Conservation (phyloP, 2,888 invertebrate genomes). For the Keiferia lycopersicella region DNA sequence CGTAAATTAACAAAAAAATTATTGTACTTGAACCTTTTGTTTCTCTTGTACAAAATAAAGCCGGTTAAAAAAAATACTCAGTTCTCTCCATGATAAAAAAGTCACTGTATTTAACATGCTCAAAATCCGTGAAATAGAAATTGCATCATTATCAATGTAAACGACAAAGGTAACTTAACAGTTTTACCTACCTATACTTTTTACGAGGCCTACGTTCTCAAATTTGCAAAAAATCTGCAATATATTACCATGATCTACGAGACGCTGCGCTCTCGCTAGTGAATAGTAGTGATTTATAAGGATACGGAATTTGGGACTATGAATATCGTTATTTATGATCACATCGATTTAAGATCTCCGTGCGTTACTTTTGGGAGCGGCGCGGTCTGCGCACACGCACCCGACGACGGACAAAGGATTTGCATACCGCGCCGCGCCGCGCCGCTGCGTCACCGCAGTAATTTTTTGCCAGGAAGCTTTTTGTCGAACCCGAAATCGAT, state of each 20-base stretch:
- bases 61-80: too few species aligned
- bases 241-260: background rate
- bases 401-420: conserved; percentile 41
- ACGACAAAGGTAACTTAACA: background rate
- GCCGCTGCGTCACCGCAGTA: conserved; percentile 24
- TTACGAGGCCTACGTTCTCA: background rate
- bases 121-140: too few species aligned
- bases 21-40: too few species aligned
- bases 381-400: background rate
- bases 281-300: conserved; percentile 18
- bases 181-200: conserved; percentile 10
- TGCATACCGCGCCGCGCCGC: conserved; percentile 43
- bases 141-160: too few species aligned
- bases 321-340: conserved; percentile 37
- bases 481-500: conserved; percentile 36
- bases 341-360: conserved; percentile 33
- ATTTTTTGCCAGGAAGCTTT: conserved; percentile 41
- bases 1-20: too few species aligned
- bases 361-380: background rate
- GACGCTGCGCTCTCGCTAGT: background rate
- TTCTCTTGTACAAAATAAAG: too few species aligned
- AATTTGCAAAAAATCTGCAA: conserved; percentile 9
- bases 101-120: too few species aligned
- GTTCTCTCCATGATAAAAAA: too few species aligned
- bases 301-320: conserved; percentile 1